phyloP scores from a whole-genome alignment of 1,140 invertebrate genomes.

The Sweltsa coloradensis region DNA sequence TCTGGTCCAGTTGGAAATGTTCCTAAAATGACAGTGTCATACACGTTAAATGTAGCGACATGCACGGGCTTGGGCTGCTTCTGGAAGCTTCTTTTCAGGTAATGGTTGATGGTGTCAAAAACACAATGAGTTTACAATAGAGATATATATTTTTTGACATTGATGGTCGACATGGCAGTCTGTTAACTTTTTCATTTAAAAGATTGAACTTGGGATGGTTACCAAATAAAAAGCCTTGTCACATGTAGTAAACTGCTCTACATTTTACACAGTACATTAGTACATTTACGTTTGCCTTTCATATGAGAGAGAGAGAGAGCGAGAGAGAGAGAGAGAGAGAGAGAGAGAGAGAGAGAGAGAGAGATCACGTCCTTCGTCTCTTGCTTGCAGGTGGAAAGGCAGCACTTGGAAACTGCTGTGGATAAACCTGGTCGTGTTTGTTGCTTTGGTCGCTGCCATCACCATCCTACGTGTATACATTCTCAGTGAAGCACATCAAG shows the following conservation, averaged over 20 bases:
- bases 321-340: no score
- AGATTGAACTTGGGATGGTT: not conserved
- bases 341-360: no score
- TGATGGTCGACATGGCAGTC: not conserved
- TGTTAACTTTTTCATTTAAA: not conserved
- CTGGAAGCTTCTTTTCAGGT: slow-evolving; percentile 31
- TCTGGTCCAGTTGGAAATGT: no score
- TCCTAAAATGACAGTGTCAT: slow-evolving; percentile 35
- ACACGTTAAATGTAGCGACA: slow-evolving; percentile 31
- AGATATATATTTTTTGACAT: slow-evolving; percentile 1
- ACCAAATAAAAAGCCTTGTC: not conserved
- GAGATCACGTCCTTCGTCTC: no score
- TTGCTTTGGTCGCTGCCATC: slow-evolving; percentile 28
- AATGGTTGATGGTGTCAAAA: slow-evolving; percentile 1
- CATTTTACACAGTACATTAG: not conserved
- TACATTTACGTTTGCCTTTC: not conserved
- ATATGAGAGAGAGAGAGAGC: no score
- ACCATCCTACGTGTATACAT: slow-evolving; percentile 29
- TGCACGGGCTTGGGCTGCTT: slow-evolving; percentile 29
- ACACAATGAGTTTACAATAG: slow-evolving; percentile 4
- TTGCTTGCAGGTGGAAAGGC: slow-evolving; percentile 33
- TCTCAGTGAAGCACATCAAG: slow-evolving; percentile 24
- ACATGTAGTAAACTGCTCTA: not conserved
- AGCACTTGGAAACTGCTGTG: slow-evolving; percentile 38
- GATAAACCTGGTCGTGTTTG: slow-evolving; percentile 33